Conservation (phyloP, 2,797 vertebrate genomes). For the Tinamus major region DNA sequence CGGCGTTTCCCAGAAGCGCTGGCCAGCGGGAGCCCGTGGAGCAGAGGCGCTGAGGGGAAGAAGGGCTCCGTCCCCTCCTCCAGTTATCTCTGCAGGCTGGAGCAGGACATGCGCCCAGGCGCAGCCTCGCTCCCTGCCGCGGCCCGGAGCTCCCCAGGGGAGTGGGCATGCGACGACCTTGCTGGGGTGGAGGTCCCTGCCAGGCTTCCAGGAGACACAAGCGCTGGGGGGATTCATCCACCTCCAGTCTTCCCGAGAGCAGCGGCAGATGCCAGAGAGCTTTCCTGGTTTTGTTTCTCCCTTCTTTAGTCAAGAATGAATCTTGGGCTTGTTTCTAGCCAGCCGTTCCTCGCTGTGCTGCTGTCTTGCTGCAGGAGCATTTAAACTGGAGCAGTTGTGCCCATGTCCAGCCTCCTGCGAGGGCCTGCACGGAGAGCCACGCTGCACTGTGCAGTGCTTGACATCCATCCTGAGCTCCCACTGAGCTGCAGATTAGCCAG, state of each 20-base stretch:
- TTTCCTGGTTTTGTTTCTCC: background rate
- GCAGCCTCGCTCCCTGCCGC: background rate
- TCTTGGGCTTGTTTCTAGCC: background rate
- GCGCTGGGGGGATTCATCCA: background rate
- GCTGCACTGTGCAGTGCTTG: background rate
- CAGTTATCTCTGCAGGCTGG: background rate
- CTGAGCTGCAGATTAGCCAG: background rate
- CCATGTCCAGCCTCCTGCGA: background rate
- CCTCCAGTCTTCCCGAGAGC: background rate
- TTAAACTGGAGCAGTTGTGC: background rate
- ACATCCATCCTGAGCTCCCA: background rate
- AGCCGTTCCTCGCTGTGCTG: background rate
- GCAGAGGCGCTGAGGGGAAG: background rate
- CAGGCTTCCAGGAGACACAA: background rate
- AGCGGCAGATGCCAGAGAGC: background rate
- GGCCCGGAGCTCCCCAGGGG: background rate
- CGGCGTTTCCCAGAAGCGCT: slow-evolving; percentile 46
- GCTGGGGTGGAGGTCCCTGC: background rate
- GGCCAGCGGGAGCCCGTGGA: slow-evolving; percentile 28
- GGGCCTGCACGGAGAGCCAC: background rate
- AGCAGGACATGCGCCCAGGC: background rate
- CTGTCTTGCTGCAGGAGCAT: background rate
- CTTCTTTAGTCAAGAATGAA: background rate
- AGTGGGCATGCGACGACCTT: background rate
- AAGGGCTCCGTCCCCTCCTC: background rate